These are phyloP conservation scores for Saccostrea glomerata DNA, from an alignment of 1,140 invertebrate species.

Conservation along the genomic window DNA sequence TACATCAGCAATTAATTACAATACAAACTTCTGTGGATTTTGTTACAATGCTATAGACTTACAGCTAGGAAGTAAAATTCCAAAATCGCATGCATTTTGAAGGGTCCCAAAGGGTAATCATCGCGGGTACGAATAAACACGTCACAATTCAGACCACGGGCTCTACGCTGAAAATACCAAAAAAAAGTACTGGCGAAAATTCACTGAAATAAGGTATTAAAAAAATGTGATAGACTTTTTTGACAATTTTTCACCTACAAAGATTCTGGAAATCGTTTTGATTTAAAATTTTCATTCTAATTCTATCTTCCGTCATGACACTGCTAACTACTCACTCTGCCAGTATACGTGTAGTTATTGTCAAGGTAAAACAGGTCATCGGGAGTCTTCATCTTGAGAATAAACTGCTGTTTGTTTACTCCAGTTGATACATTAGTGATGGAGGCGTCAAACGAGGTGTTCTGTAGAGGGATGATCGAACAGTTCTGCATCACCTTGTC, in stretches of 20 bases:
- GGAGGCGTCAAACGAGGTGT: slow-evolving; percentile 51
- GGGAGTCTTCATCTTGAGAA: slow-evolving; percentile 61
- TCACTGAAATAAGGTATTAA: no score
- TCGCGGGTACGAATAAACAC: slow-evolving; percentile 60
- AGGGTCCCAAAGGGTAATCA: slow-evolving; percentile 54
- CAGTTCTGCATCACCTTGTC: slow-evolving; percentile 62
- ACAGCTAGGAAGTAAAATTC: slow-evolving; percentile 66
- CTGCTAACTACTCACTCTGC: slow-evolving; percentile 56
- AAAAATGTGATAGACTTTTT: no score
- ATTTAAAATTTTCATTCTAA: no score
- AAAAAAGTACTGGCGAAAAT: neutral
- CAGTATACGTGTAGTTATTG: slow-evolving; percentile 59
- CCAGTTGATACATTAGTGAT: slow-evolving; percentile 30
- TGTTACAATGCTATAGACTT: slow-evolving; percentile 33
- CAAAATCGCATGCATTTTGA: slow-evolving; percentile 51
- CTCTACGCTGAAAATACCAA: slow-evolving; percentile 58
- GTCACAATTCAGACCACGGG: slow-evolving; percentile 64
- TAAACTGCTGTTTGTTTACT: slow-evolving; percentile 24
- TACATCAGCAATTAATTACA: no score
- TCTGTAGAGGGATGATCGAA: slow-evolving; percentile 56
- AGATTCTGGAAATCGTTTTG: no score
- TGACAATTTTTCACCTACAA: no score
- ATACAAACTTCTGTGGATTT: no score
- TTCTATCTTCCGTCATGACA: neutral
- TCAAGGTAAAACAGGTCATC: slow-evolving; percentile 60